Conservation (phyloP, 2,888 invertebrate genomes). For the Sinohyriopsis cumingii region DNA sequence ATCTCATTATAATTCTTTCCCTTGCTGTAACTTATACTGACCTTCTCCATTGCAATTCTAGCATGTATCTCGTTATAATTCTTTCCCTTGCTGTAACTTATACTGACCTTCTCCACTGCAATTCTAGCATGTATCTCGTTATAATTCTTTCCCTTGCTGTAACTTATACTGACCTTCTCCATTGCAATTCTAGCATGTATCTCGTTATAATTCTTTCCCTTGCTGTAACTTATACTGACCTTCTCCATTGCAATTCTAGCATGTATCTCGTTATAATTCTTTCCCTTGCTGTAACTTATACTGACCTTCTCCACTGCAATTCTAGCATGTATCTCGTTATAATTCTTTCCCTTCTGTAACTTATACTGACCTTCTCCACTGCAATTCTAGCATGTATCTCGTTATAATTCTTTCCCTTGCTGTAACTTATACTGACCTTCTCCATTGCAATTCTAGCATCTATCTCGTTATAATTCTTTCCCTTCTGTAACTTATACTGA, state of each 20-base stretch:
- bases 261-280: slow-evolving; percentile 99
- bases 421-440: slow-evolving; percentile 75
- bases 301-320: slow-evolving; percentile 91
- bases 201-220: no score
- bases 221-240: slow-evolving; percentile 54
- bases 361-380: slow-evolving; percentile 82
- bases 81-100: no score
- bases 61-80: slow-evolving; percentile 99
- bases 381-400: slow-evolving; percentile 99
- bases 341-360: no score
- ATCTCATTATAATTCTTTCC: no score
- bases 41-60: slow-evolving; percentile 94
- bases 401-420: no score
- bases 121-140: slow-evolving; percentile 99
- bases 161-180: slow-evolving; percentile 79
- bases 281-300: no score
- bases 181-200: slow-evolving; percentile 98
- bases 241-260: slow-evolving; percentile 97
- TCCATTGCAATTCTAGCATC: slow-evolving; percentile 98
- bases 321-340: slow-evolving; percentile 98
- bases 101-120: slow-evolving; percentile 86
- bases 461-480: no score
- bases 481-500: slow-evolving; percentile 33
- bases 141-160: no score
- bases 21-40: slow-evolving; percentile 33